These are phyloP conservation scores for Cataglyphis livida DNA, from an alignment of 2,888 invertebrate genomes.

Conservation along the genomic window DNA sequence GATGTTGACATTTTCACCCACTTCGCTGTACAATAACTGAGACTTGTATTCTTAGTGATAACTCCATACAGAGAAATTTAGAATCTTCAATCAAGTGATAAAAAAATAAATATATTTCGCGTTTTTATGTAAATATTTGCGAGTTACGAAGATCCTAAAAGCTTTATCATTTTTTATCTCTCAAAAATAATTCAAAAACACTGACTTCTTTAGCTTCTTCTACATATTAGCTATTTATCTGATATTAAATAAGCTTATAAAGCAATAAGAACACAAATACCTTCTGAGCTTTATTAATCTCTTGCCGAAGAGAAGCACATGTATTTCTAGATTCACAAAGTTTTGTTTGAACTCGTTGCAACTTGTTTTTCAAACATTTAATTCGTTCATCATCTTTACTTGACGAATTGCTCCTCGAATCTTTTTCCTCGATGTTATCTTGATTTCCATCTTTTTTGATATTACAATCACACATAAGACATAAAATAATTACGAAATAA, in stretches of 20 bases:
- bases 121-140: neutral
- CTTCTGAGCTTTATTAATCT: constrained; percentile 91
- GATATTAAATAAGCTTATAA: neutral
- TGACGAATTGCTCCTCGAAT: constrained; percentile 47
- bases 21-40: constrained; percentile 90
- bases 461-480: neutral
- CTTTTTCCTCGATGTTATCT: constrained; percentile 65
- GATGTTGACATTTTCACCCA: constrained; percentile 90
- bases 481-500: neutral
- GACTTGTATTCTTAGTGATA: constrained; percentile 36
- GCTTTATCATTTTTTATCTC: neutral
- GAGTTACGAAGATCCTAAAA: neutral
- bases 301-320: constrained; percentile 90
- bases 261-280: constrained; percentile 70
- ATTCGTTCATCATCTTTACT: constrained; percentile 86
- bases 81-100: neutral
- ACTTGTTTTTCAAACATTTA: constrained; percentile 88
- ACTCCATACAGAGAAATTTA: constrained; percentile 18
- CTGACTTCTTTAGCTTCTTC: neutral
- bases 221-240: neutral
- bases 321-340: constrained; percentile 90
- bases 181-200: constrained; percentile 6
- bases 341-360: constrained; percentile 88
- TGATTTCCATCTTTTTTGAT: constrained; percentile 48
- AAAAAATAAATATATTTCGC: neutral